Base-by-base conservation (phyloP, 2,797 vertebrate genomes). In the Lithobates sylvaticus region DNA sequence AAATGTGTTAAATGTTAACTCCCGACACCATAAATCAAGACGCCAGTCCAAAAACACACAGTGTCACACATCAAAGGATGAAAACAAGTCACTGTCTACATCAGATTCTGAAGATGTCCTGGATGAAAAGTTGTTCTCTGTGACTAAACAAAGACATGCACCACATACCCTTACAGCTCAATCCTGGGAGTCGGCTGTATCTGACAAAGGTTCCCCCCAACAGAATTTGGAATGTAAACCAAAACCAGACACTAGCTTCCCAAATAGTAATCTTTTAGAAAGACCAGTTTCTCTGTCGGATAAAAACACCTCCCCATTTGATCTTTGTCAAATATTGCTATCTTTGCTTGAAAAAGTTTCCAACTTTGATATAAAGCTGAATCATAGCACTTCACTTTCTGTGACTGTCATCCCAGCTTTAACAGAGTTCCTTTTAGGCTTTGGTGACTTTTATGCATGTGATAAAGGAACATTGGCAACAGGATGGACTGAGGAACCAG, bases 281-380 rank as follows among this genome's bases (percentile, higher is more conserved):
- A 91, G 91, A 81, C 76, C 88, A 47, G 91, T 94, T 88, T 75
- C 88, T 1, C 94, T 95, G 87, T 96, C 94, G 90, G 95, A 91
- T 82, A 91, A 91, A 91, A 94, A 96, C 89, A 98, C 98, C 89
- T 98, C 98, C 0, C 96, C 98, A 9, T 99, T 99, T 90, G 97
- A 99, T 78, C 95, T 99, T 84, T 99, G 98, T 90, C 95, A 92
- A 47, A 96, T 99, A 83, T 93, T 99, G 77, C 92, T 99, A 34
- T 99, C 97, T 10, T 93, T 99, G 54, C 90, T 99, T 84, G 97
- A 99, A 91, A 99, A 99, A 86, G 96, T 99, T 76, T 99, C 97
- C 85, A 97, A 96, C 88, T 97, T 99, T 90, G 98, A 99, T 93
- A 94, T 96, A 93, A 91, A 92, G 90, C 94, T 98, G 84, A 99